Conservation (phyloP, 2,797 vertebrate species). For the Choloepus didactylus region DNA sequence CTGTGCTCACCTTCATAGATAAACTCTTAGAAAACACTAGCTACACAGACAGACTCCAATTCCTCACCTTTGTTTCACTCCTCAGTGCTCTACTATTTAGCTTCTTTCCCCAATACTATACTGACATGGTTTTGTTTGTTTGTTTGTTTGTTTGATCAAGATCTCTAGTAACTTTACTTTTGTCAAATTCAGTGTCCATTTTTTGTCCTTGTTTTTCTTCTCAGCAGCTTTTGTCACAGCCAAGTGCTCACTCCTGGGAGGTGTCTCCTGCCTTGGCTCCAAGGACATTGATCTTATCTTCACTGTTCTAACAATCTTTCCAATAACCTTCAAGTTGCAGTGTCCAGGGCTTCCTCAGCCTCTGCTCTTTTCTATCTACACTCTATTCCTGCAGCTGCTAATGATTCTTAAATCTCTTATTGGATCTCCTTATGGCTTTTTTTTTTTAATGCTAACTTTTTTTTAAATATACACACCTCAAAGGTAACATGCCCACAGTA, state of each 20-base stretch:
- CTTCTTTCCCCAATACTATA: not conserved
- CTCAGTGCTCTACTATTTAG: not conserved
- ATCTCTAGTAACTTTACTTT: not conserved
- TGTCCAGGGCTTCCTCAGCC: not conserved
- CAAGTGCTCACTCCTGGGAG: constrained; percentile 1
- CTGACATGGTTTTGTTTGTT: not conserved
- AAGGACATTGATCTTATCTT: not conserved
- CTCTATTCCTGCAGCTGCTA: not conserved
- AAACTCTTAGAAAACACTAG: not conserved
- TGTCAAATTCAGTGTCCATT: not conserved
- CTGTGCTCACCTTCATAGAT: not conserved
- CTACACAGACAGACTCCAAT: not conserved
- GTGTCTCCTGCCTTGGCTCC: not conserved
- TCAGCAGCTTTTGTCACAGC: not conserved
- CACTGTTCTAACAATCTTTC: constrained; percentile 41
- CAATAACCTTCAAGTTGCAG: not conserved
- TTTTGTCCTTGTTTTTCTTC: constrained; percentile 1
- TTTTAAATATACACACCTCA: constrained; percentile 23
- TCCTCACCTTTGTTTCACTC: not conserved
- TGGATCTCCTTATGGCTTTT: not conserved
- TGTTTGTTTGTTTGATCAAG: not conserved
- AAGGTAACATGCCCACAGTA: not conserved
- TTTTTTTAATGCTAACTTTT: not conserved
- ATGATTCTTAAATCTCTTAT: not conserved
- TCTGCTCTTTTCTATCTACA: not conserved